phyloP scores from a whole-genome alignment of 2,888 invertebrate species.

The Capitulum mitella region DNA sequence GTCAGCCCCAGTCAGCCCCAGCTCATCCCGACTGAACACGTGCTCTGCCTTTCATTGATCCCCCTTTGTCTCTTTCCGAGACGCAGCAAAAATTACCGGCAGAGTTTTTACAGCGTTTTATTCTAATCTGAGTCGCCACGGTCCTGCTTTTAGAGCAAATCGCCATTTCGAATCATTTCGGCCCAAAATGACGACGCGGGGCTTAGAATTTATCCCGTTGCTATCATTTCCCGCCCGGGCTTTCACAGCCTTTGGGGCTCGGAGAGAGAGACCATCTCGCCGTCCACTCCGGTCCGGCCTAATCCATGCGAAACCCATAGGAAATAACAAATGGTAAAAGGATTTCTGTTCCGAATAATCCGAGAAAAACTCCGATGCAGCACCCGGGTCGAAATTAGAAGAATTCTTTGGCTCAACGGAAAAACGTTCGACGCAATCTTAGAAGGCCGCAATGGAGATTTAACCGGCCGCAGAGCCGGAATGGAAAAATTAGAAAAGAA shows the following conservation, averaged over 20 bases:
- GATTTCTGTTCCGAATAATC: constrained; percentile 12
- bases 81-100: background rate
- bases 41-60: background rate
- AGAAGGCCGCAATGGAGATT: constrained; percentile 2
- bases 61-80: background rate
- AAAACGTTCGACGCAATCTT: background rate
- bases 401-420: background rate
- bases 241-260: constrained; percentile 1
- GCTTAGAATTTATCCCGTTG: constrained; percentile 24
- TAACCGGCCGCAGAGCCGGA: background rate
- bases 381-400: background rate
- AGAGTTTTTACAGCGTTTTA: background rate
- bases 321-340: constrained; percentile 24
- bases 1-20: too few species aligned
- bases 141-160: background rate
- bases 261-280: background rate
- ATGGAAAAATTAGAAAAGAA: constrained; percentile 1
- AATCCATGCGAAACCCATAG: constrained; percentile 24
- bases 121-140: background rate
- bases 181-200: background rate
- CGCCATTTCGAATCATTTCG: constrained; percentile 18
- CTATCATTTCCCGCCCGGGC: constrained; percentile 14
- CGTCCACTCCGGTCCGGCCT: background rate
- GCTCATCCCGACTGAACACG: too few species aligned
- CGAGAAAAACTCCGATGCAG: background rate